Conservation (phyloP, 2,797 vertebrate genomes). For the Oryzias dopingdopingensis region DNA sequence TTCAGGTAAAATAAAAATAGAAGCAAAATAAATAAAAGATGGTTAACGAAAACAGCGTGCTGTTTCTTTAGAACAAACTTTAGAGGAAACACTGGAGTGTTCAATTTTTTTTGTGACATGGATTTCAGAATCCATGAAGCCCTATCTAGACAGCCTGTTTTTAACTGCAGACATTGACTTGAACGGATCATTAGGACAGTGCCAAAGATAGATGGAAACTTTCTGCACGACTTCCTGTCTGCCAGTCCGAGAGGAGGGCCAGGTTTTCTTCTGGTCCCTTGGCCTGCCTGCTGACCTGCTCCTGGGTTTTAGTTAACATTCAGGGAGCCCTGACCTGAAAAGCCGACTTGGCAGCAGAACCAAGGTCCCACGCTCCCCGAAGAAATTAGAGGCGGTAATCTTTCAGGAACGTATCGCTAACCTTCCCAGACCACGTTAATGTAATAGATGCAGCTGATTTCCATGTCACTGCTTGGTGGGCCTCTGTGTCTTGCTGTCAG, state of each 20-base stretch:
- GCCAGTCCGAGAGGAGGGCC: conserved; percentile 62
- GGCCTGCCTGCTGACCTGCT: conserved; percentile 78
- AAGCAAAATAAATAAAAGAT: conserved; percentile 25
- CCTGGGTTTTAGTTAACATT: conserved; percentile 86
- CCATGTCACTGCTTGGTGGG: conserved; percentile 62
- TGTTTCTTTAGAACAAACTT: conserved; percentile 68
- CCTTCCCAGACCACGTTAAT: conserved; percentile 80
- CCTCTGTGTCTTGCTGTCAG: conserved; percentile 63
- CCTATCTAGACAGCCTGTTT: conserved; percentile 66
- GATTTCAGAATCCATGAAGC: conserved; percentile 56
- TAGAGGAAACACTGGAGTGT: conserved; percentile 51
- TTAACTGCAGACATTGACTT: conserved; percentile 65
- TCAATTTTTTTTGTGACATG: conserved; percentile 52
- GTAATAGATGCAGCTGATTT: conserved; percentile 72
- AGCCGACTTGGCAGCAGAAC: conserved; percentile 77
- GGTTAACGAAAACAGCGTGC: conserved; percentile 55
- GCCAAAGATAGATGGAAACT: conserved; percentile 83
- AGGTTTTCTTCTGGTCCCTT: conserved; percentile 69
- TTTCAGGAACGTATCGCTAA: conserved; percentile 77
- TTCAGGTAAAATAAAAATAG: conserved; percentile 55
- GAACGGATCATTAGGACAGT: conserved; percentile 77
- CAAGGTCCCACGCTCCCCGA: conserved; percentile 82
- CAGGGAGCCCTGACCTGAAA: conserved; percentile 79
- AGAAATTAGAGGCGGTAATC: conserved; percentile 85
- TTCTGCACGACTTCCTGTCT: conserved; percentile 77